Conservation (phyloP, 2,888 invertebrate species). For the Hirtodrosophila confusa region DNA sequence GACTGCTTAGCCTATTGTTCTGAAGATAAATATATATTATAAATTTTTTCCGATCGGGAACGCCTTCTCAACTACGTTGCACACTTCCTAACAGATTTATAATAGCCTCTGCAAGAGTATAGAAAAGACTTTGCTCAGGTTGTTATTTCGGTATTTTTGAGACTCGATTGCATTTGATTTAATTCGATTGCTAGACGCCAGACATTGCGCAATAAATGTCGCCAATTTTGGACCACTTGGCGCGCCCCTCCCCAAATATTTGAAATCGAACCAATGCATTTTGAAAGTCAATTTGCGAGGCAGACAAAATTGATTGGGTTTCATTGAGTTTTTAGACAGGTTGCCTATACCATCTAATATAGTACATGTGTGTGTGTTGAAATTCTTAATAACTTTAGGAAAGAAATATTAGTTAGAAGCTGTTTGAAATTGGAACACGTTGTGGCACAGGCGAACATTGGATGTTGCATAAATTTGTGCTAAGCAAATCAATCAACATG, state of each 20-base stretch:
- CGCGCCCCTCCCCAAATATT: not conserved
- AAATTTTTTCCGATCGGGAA: too few relatives aligned
- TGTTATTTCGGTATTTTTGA: constrained; percentile 18
- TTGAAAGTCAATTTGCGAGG: constrained; percentile 49
- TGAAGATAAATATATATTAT: too few relatives aligned
- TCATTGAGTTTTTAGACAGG: constrained; percentile 51
- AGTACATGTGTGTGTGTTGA: constrained; percentile 3
- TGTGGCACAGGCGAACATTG: constrained; percentile 37
- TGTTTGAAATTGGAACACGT: constrained; percentile 15
- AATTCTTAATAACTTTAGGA: constrained; percentile 18
- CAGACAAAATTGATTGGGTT: constrained; percentile 57
- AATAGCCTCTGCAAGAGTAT: too few relatives aligned
- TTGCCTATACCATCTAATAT: constrained; percentile 14
- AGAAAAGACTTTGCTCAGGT: constrained; percentile 9
- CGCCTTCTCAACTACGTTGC: too few relatives aligned
- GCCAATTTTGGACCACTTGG: constrained; percentile 29
- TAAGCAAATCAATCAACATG: constrained; percentile 38
- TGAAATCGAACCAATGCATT: constrained; percentile 45
- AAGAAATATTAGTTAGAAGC: constrained; percentile 19
- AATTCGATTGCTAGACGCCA: constrained; percentile 68
- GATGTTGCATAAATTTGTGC: constrained; percentile 37
- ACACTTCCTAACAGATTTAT: too few relatives aligned
- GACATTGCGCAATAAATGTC: constrained; percentile 61
- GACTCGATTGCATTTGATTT: constrained; percentile 64
- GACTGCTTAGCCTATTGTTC: too few relatives aligned